These are phyloP conservation scores for Bucorvus abyssinicus DNA, from an alignment of 2,797 vertebrate genomes.

Conservation along the genomic window DNA sequence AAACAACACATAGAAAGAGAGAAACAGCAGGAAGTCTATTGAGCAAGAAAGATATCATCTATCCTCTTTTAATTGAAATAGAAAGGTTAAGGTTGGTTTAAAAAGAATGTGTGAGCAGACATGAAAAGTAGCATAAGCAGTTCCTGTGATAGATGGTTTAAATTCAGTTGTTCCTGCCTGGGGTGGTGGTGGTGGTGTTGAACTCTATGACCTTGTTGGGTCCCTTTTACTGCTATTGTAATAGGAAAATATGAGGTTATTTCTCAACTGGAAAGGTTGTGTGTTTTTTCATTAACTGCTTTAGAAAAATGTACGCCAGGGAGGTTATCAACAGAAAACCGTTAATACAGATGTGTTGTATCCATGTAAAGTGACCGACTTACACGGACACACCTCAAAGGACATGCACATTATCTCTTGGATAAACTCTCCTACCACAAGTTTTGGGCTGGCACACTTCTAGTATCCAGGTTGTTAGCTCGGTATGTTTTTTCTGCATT, in stretches of 20 bases:
- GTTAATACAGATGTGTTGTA: background rate
- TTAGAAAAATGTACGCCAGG: background rate
- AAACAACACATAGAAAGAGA: background rate
- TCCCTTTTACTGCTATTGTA: background rate
- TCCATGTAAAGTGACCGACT: background rate
- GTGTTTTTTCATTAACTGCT: background rate
- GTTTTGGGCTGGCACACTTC: background rate
- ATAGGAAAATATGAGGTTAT: background rate
- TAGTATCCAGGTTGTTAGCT: background rate
- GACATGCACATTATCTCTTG: background rate
- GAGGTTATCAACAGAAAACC: background rate
- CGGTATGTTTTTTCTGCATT: background rate
- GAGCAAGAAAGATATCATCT: slow-evolving; percentile 12
- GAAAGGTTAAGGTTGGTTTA: slow-evolving; percentile 28
- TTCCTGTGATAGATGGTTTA: slow-evolving; percentile 35
- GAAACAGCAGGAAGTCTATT: slow-evolving; percentile 21
- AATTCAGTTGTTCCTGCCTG: slow-evolving; percentile 15
- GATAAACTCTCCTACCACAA: background rate
- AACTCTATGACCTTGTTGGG: background rate
- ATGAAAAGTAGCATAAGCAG: slow-evolving; percentile 21
- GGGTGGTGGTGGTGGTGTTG: background rate
- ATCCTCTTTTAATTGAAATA: slow-evolving; percentile 3
- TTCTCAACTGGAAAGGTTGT: background rate
- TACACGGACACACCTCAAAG: background rate
- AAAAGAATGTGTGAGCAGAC: slow-evolving; percentile 38